These are phyloP conservation scores for Oreochromis aureus DNA, from an alignment of 2,113 vertebrate species.

Conservation along the genomic window DNA sequence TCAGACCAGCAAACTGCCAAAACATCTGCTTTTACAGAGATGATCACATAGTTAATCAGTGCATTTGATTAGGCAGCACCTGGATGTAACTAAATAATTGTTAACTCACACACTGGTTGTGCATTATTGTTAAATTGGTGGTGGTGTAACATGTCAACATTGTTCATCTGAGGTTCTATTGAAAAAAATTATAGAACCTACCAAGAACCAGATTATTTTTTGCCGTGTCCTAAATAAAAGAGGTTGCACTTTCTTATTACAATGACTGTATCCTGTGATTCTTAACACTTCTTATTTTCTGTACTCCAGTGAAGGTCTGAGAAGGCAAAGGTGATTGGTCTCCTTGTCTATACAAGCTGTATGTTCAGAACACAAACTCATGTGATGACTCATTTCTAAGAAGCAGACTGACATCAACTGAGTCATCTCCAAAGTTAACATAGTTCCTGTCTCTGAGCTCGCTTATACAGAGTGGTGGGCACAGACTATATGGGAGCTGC, in stretches of 20 bases:
- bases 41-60: background rate
- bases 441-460: background rate
- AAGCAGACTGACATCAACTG: background rate
- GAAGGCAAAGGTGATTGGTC: background rate
- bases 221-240: background rate
- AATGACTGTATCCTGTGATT: background rate
- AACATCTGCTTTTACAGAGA: background rate
- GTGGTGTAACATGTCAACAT: background rate
- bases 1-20: background rate
- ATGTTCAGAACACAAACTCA: background rate
- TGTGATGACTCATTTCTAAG: background rate
- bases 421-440: background rate
- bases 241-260: background rate
- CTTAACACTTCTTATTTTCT: background rate
- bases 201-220: background rate
- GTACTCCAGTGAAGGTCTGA: background rate
- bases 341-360: background rate
- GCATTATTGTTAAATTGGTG: background rate
- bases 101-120: background rate
- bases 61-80: background rate
- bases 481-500: background rate
- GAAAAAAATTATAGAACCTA: background rate
- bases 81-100: background rate
- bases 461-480: background rate
- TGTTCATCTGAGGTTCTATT: background rate